Conservation (phyloP, 2,888 invertebrate species). For the Cataglyphis altisquamis region DNA sequence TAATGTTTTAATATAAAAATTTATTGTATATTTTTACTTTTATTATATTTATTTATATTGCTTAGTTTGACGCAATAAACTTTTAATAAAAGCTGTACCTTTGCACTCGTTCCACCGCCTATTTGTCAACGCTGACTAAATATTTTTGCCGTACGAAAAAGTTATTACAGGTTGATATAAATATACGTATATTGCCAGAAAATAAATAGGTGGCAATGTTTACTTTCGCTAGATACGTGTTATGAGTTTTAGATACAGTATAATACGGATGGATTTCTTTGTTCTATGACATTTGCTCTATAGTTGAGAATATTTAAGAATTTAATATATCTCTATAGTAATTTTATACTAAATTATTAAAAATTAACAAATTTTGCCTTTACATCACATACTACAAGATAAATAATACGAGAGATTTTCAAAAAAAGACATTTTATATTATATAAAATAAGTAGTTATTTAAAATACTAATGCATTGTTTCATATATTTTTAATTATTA, state of each 20-base stretch:
- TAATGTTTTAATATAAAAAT: background rate
- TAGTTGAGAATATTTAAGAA: background rate
- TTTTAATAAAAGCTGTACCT: conserved; percentile 2
- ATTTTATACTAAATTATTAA: background rate
- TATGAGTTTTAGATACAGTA: conserved; percentile 28
- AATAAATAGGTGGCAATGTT: conserved; percentile 17
- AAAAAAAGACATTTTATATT: background rate
- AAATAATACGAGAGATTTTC: background rate
- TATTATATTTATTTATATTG: background rate
- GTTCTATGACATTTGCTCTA: background rate
- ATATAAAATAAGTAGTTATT: conserved; percentile 6
- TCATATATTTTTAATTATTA: conserved; percentile 21
- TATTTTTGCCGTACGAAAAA: conserved; percentile 29
- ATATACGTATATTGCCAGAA: conserved; percentile 6
- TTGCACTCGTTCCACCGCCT: background rate
- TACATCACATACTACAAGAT: background rate
- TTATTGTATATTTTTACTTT: background rate
- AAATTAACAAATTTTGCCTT: background rate
- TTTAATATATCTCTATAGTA: background rate
- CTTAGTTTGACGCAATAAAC: background rate
- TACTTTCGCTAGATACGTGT: background rate
- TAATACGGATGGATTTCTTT: conserved; percentile 21
- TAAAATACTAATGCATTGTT: background rate
- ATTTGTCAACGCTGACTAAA: conserved; percentile 41
- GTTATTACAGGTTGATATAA: conserved; percentile 16